Conservation (phyloP, 2,888 invertebrate genomes). For the Tuberolachnus salignus region DNA sequence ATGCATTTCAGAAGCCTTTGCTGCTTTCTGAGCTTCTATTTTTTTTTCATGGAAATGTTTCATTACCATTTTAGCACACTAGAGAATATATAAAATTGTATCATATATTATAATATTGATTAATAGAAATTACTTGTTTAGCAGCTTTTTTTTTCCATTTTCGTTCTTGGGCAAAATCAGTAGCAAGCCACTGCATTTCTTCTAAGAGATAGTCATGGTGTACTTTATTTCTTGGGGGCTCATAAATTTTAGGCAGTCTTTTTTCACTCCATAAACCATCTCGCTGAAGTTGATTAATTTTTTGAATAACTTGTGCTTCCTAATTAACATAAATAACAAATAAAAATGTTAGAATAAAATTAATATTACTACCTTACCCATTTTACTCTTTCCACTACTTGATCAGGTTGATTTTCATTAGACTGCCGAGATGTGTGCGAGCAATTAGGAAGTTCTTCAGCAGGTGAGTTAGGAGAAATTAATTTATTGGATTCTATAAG, state of each 20-base stretch:
- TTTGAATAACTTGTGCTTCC: constrained; percentile 92
- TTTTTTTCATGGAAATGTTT: constrained; percentile 92
- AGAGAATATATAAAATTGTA: constrained; percentile 57
- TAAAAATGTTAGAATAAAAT: neutral
- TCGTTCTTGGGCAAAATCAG: constrained; percentile 96
- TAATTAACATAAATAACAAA: constrained; percentile 61
- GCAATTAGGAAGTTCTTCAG: constrained; percentile 50
- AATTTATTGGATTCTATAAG: constrained; percentile 56
- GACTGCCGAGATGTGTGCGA: constrained; percentile 35
- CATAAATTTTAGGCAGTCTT: constrained; percentile 88
- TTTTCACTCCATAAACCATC: constrained; percentile 95
- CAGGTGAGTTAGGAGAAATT: constrained; percentile 9
- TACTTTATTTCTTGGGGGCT: constrained; percentile 86
- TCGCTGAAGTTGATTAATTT: constrained; percentile 88
- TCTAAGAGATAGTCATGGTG: constrained; percentile 99
- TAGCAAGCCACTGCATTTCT: constrained; percentile 98
- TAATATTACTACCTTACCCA: constrained; percentile 65
- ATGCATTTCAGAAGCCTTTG: constrained; percentile 88
- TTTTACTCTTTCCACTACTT: constrained; percentile 84
- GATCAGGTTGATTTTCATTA: constrained; percentile 64
- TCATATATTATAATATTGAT: neutral
- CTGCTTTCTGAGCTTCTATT: constrained; percentile 84
- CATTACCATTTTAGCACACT: constrained; percentile 87
- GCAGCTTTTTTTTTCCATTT: constrained; percentile 98
- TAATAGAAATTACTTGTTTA: constrained; percentile 70